Evolutionary conservation across 92 coral and sea anemone species (phyloP).

Genomic region (Zoanthus solanderi): DNA sequence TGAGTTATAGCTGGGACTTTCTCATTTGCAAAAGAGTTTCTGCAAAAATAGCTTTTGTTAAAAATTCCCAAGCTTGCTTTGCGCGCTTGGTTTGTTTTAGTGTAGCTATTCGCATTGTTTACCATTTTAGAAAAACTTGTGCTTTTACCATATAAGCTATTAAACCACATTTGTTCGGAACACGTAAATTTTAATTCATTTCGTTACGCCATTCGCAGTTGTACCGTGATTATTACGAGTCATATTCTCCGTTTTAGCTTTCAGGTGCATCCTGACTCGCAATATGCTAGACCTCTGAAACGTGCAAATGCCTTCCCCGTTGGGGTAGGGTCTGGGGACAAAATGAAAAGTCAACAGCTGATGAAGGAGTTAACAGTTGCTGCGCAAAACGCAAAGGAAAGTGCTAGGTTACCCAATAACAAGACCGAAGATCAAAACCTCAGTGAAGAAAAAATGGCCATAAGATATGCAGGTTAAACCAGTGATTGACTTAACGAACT

Average conservation of each 20-base stretch:
- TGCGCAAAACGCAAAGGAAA: slow-evolving; percentile 15
- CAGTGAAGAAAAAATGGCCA: slow-evolving; percentile 74
- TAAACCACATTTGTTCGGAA: no score
- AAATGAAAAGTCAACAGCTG: slow-evolving; percentile 61
- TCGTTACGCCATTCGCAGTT: no score
- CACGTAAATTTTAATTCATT: no score
- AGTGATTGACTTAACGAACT: not conserved
- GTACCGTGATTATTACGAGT: no score
- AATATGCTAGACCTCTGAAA: slow-evolving; percentile 80
- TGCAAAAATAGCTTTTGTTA: no score
- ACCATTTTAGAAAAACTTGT: no score
- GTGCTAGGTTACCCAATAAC: slow-evolving; percentile 56
- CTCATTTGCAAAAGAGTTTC: no score
- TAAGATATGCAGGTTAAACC: slow-evolving; percentile 73
- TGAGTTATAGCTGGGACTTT: no score
- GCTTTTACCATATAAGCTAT: no score
- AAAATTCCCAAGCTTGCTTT: no score
- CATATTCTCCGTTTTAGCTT: slow-evolving; percentile 46
- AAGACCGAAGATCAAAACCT: slow-evolving; percentile 73
- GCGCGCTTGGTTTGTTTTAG: no score
- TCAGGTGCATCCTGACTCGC: slow-evolving; percentile 81
- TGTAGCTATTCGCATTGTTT: no score
- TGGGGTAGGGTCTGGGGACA: slow-evolving; percentile 48
- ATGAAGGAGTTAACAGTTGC: slow-evolving; percentile 61
- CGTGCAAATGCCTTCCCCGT: slow-evolving; percentile 59